phyloP scores from a whole-genome alignment of 2,797 vertebrate genomes.

The Falco concolor region DNA sequence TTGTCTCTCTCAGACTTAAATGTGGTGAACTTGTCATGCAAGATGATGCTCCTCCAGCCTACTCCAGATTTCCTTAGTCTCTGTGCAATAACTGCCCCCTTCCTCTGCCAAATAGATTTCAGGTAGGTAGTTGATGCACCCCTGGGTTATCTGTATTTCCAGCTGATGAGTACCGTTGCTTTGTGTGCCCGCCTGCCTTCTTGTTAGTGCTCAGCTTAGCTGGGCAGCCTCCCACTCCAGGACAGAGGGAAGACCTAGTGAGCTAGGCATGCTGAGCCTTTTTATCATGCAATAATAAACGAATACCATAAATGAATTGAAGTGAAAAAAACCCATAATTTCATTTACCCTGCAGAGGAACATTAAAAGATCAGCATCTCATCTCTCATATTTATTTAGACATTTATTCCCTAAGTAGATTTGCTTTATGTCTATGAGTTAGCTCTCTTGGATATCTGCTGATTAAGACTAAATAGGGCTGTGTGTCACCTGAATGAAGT shows the following conservation, averaged over 20 bases:
- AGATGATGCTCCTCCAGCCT: background rate
- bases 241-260: background rate
- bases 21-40: accelerated
- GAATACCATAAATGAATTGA: constrained; percentile 17
- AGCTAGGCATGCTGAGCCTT: background rate
- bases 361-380: constrained; percentile 8
- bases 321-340: background rate
- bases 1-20: constrained; percentile 2
- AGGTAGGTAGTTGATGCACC: background rate
- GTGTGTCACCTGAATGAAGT: background rate
- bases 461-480: background rate
- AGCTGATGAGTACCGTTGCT: background rate
- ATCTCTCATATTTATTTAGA: constrained; percentile 41
- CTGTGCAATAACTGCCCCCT: background rate
- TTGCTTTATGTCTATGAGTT: constrained; percentile 12
- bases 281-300: background rate
- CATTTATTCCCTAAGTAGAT: constrained; percentile 38
- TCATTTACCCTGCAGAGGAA: constrained; percentile 26
- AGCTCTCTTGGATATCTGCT: background rate
- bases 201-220: background rate
- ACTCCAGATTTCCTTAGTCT: background rate
- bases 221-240: background rate
- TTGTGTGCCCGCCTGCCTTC: background rate
- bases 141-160: background rate
- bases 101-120: background rate